Evolutionary conservation across 1,140 invertebrate species (phyloP).

Genomic region (Conus ventricosus): DNA sequence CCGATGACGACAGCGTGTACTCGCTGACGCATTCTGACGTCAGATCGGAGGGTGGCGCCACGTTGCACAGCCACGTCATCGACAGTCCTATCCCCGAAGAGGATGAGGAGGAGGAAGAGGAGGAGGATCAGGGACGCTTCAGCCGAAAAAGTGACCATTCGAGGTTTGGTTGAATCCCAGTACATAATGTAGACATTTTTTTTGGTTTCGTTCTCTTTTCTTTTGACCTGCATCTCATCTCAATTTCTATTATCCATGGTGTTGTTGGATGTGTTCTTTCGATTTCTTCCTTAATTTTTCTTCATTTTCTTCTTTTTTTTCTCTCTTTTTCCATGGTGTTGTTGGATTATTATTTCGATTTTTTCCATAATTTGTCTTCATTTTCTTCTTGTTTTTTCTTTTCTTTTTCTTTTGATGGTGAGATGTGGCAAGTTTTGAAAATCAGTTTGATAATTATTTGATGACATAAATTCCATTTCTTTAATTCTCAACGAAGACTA

Average conservation of each 20-base stretch:
- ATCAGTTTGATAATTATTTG: no score
- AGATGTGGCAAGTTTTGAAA: no score
- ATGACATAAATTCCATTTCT: no score
- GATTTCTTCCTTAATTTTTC: not conserved
- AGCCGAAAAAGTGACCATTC: not conserved
- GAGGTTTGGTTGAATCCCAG: no score
- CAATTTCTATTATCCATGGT: not conserved
- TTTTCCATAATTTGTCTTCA: not conserved
- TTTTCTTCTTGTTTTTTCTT: not conserved
- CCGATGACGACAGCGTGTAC: slow-evolving; percentile 14
- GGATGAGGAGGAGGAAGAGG: not conserved
- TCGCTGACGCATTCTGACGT: slow-evolving; percentile 13
- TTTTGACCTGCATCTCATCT: not conserved
- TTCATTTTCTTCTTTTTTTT: not conserved
- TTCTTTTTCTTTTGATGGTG: not conserved
- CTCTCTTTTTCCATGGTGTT: not conserved
- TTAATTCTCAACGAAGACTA: no score
- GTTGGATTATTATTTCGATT: not conserved
- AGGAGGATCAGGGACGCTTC: not conserved
- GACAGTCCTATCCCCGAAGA: slow-evolving; percentile 16
- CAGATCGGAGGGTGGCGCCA: not conserved
- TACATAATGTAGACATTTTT: not conserved
- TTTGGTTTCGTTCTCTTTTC: not conserved
- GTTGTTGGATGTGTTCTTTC: not conserved
- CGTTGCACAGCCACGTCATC: slow-evolving; percentile 8